Evolutionary conservation across 92 coral and sea anemone species (phyloP), one percentile per base, ranked within the genome.

Genomic region (Actinostola sp.): DNA sequence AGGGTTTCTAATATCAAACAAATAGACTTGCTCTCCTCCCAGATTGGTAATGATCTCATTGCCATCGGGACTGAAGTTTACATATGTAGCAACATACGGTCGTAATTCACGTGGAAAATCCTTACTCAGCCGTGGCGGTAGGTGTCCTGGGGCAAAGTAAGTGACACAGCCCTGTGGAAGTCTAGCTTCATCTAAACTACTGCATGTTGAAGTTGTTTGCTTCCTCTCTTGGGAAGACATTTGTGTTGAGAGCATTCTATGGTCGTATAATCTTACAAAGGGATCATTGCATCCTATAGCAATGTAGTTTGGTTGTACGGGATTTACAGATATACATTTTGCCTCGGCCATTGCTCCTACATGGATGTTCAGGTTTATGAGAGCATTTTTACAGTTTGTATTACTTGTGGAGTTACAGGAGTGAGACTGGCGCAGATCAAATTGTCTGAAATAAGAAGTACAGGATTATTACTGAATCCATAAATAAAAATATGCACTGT

Each of bases 261-360:
- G 92, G 63, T 94, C 98, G 59, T 94, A 94, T 11, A 94, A 77
- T 30, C 98, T 82, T 14, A 94, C 92, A 80, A 85, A 94, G 12
- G 98, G 98, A 55, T 94, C 98, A 71, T 90, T 94, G 59, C 98
- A 94, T 29, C 98, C 98, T 32, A 94, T 80, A 1, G 98, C 98
- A 25, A 94, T 71, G 23, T 92, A 78, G 60, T 94, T 92, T 8
- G 98, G 96, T 28, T 72, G 93, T 27, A 89, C 59, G n/a, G 98
- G 94, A 76, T 94, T 94, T 33, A 94, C 80, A 38, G 96, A 91
- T 42, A 94, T 81, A 60, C 98, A 94, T 61, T 94, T 94, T 6
- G 93, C 93, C 55, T 94, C 98, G 26, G 97, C 93, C 89, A 86
- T 82, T 55, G 92, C 87, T 13, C 92, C 88, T 43, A 93, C 92